Evolutionary conservation across 2,888 invertebrate species (phyloP).

Genomic region (Rhynchonema sp.): DNA sequence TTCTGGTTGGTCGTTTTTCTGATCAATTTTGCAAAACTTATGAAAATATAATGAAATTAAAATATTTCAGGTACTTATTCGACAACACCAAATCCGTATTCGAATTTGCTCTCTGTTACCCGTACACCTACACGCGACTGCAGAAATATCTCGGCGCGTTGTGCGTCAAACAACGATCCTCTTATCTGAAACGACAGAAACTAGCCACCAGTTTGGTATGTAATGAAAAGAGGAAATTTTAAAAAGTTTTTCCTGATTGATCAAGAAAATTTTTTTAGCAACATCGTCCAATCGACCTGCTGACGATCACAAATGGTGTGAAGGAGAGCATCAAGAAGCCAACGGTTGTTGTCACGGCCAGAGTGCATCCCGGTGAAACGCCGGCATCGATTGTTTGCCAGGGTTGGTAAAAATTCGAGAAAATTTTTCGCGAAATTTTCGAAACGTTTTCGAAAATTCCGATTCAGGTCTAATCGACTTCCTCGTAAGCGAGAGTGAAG

Average conservation of each 20-base stretch:
- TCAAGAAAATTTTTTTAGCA: slow-evolving; percentile 57
- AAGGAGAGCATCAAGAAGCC: slow-evolving; percentile 40
- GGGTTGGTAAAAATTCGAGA: slow-evolving; percentile 41
- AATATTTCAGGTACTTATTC: neutral
- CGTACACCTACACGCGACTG: slow-evolving; percentile 78
- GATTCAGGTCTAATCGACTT: slow-evolving; percentile 80
- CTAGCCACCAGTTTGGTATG: slow-evolving; percentile 30
- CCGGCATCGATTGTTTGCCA: slow-evolving; percentile 85
- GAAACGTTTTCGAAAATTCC: no score
- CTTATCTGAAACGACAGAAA: neutral
- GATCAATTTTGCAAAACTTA: no score
- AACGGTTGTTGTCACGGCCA: slow-evolving; percentile 63
- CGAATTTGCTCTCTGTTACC: slow-evolving; percentile 77
- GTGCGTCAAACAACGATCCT: slow-evolving; percentile 11
- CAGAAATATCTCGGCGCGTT: slow-evolving; percentile 62
- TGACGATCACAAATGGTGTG: slow-evolving; percentile 48
- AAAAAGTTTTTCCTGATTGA: no score
- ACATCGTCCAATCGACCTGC: slow-evolving; percentile 66
- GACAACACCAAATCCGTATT: slow-evolving; percentile 34
- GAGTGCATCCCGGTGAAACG: slow-evolving; percentile 81
- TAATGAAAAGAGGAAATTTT: no score
- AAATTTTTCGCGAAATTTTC: no score
- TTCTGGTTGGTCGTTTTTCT: no score
- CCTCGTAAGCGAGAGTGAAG: slow-evolving; percentile 61
- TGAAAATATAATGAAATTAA: no score